These are phyloP conservation scores for Adelphocoris suturalis DNA, from an alignment of 2,888 invertebrate genomes.

Conservation along the genomic window DNA sequence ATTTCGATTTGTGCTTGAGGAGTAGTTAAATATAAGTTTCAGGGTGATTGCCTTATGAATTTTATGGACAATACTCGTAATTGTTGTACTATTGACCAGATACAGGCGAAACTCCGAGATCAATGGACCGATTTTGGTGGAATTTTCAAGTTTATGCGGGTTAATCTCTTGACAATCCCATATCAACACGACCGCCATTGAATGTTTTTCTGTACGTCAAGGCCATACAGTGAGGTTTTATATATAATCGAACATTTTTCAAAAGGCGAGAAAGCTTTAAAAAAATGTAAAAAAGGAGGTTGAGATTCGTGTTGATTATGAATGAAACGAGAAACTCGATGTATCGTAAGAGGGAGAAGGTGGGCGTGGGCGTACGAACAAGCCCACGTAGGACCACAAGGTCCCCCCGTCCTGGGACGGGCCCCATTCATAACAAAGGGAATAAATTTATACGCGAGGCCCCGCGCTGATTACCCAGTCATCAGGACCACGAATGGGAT, in stretches of 20 bases:
- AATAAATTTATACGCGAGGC: constrained; percentile 67
- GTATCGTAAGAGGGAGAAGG: not conserved
- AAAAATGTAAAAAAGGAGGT: not conserved
- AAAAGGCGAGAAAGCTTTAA: not conserved
- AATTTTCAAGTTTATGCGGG: too few relatives aligned
- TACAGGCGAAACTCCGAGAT: too few relatives aligned
- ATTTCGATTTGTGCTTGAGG: too few relatives aligned
- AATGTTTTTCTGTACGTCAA: too few relatives aligned
- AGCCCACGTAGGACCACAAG: constrained; percentile 61
- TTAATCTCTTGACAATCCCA: too few relatives aligned
- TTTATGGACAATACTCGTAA: too few relatives aligned
- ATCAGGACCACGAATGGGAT: constrained; percentile 55
- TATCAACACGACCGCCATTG: too few relatives aligned
- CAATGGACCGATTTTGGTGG: too few relatives aligned
- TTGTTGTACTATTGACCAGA: too few relatives aligned
- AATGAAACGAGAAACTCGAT: constrained; percentile 32
- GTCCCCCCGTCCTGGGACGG: constrained; percentile 26
- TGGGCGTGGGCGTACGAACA: constrained; percentile 33
- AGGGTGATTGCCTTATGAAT: too few relatives aligned
- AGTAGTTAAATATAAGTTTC: too few relatives aligned
- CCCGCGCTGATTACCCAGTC: constrained; percentile 65
- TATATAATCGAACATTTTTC: not conserved
- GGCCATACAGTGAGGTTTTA: too few relatives aligned
- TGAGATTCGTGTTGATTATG: constrained; percentile 33
- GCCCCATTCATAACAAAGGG: constrained; percentile 66